Conservation (phyloP, 2,113 vertebrate genomes). For the cattle (Bos taurus) region ARS-UCD2.0 NC_037336.1:32461001-32461500, state of each 20-base stretch:
- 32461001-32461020: background rate
- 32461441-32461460: background rate
- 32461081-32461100: background rate
- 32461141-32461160: background rate
- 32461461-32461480: background rate
- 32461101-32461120: background rate
- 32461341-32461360: background rate
- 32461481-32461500: background rate
- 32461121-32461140: background rate
- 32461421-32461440: background rate
- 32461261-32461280: too few species aligned
- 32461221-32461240: too few species aligned
- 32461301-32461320: background rate
- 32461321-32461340: background rate
- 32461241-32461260: too few species aligned
- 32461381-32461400: background rate
- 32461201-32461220: background rate
- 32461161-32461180: background rate
- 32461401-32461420: background rate
- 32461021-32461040: background rate
- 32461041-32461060: background rate
- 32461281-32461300: too few species aligned
- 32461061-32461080: background rate
- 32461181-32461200: fast-evolving
- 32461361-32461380: background rate